Conservation (phyloP, 1,140 invertebrate species). For the Oryzaephilus surinamensis region DNA sequence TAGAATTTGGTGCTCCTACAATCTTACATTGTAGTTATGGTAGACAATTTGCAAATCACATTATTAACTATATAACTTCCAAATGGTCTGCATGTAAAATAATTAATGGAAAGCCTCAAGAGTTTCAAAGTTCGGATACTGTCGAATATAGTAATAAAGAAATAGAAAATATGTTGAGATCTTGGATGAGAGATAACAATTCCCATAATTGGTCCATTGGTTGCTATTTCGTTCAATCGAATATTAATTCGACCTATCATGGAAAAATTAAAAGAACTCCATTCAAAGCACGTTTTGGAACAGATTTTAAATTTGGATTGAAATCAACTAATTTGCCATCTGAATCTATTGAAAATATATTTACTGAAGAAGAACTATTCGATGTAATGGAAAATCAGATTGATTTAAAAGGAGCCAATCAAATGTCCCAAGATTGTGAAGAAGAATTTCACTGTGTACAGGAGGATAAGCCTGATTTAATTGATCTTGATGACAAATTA, state of each 20-base stretch:
- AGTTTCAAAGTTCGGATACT: constrained; percentile 22
- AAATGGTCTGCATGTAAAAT: constrained; percentile 21
- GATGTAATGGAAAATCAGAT: neutral
- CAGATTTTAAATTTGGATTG: constrained; percentile 14
- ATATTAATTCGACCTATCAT: constrained; percentile 23
- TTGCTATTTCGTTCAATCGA: constrained; percentile 19
- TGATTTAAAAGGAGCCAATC: too few relatives aligned
- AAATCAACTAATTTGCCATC: constrained; percentile 5
- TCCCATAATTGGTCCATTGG: constrained; percentile 18
- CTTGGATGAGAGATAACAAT: constrained; percentile 15
- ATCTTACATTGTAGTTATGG: constrained; percentile 23
- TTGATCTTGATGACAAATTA: too few relatives aligned
- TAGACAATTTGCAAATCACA: constrained; percentile 14
- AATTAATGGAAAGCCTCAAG: constrained; percentile 18
- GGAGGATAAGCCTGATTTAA: too few relatives aligned
- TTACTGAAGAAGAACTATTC: neutral
- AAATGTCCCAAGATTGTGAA: too few relatives aligned
- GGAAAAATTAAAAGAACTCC: constrained; percentile 16
- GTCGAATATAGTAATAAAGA: constrained; percentile 21
- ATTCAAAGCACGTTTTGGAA: constrained; percentile 22
- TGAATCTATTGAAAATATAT: neutral
- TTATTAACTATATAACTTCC: constrained; percentile 16
- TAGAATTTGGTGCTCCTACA: constrained; percentile 27
- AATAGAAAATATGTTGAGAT: constrained; percentile 13
- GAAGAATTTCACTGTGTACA: too few relatives aligned